Conservation (phyloP, 2,113 vertebrate genomes). For the Elephantulus edwardii region DNA sequence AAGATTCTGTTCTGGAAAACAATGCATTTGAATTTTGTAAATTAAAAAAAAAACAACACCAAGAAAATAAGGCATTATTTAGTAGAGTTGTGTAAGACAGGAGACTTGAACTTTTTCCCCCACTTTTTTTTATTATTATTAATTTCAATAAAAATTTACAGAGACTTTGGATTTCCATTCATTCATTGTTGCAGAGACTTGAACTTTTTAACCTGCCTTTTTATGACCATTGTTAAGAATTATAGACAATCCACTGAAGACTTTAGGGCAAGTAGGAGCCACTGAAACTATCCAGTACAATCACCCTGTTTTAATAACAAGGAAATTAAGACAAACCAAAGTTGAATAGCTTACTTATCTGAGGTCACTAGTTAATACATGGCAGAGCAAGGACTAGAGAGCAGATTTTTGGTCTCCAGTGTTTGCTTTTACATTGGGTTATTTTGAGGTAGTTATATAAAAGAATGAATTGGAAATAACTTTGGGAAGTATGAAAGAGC, state of each 20-base stretch:
- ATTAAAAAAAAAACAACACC: too few species aligned
- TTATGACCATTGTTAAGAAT: background rate
- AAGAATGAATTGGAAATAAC: background rate
- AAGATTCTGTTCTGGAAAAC: too few species aligned
- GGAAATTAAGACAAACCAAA: background rate
- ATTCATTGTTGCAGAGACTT: too few species aligned
- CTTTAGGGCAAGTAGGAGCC: background rate
- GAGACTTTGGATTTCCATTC: too few species aligned
- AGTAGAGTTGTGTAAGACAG: background rate
- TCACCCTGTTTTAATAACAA: slow-evolving; percentile 25
- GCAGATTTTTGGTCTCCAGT: background rate
- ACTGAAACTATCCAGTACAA: background rate
- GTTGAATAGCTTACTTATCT: background rate
- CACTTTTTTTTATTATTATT: too few species aligned
- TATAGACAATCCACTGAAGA: background rate
- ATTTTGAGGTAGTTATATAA: background rate
- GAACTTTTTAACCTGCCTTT: background rate
- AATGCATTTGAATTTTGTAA: too few species aligned
- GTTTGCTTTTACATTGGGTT: background rate
- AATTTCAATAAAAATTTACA: too few species aligned
- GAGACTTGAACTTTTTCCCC: background rate
- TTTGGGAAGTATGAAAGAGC: background rate
- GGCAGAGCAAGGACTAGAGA: background rate
- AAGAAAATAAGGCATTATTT: background rate
- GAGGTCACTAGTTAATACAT: background rate